A percentile compares a stretch with the other conserved stretches of the same genome.
phyloP scores from a whole-genome alignment of 1,140 invertebrate species.

The Leptonema lineaticorne region DNA sequence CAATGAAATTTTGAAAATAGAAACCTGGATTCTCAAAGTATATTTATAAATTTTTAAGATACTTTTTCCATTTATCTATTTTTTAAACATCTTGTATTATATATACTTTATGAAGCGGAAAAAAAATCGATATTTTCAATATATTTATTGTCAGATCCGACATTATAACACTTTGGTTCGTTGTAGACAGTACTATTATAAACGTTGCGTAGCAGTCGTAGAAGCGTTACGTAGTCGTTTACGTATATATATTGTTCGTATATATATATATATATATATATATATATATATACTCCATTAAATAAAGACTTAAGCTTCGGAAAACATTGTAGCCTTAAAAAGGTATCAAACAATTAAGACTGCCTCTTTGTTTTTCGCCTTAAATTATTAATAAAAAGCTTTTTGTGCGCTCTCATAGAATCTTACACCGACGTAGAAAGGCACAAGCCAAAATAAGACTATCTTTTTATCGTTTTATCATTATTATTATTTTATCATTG shows the following conservation, averaged over 20 bases:
- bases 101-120: too few relatives aligned
- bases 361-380: constrained; percentile 42
- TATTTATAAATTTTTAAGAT: too few relatives aligned
- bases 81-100: too few relatives aligned
- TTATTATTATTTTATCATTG: too few relatives aligned
- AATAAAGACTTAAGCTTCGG: constrained; percentile 42
- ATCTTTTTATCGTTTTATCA: too few relatives aligned
- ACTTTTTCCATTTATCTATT: too few relatives aligned
- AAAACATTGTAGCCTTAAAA: constrained; percentile 43
- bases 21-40: too few relatives aligned
- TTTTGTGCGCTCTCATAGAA: constrained; percentile 39
- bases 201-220: constrained; percentile 10
- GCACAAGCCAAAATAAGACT: constrained; percentile 9
- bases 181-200: constrained; percentile 22
- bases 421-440: constrained; percentile 36
- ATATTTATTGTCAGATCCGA: background rate
- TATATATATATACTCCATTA: constrained; percentile 39
- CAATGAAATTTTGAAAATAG: too few relatives aligned
- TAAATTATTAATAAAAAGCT: constrained; percentile 43
- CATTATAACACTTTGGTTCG: constrained; percentile 9
- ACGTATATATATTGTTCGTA: too few relatives aligned
- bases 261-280: constrained; percentile 29
- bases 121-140: too few relatives aligned
- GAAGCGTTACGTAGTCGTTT: constrained; percentile 31
- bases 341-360: constrained; percentile 44